These are phyloP conservation scores for Dermolepida albohirtum DNA, from an alignment of 2,888 invertebrate species.

Conservation along the genomic window DNA sequence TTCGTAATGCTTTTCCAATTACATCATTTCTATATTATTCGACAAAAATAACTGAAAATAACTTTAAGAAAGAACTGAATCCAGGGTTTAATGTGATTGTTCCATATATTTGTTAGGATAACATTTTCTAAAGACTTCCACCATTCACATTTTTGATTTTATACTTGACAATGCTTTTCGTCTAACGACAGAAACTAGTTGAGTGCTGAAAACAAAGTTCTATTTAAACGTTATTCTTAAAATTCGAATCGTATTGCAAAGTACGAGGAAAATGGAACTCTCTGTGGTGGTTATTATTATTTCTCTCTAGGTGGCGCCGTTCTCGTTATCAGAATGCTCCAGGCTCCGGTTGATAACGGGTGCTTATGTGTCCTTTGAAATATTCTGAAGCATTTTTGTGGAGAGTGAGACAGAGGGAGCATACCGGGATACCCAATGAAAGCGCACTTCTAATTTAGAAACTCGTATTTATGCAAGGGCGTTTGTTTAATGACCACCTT, in stretches of 20 bases:
- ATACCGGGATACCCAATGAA: constrained; percentile 26
- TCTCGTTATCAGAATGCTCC: constrained; percentile 56
- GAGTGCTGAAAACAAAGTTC: constrained; percentile 15
- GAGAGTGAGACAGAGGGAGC: constrained; percentile 17
- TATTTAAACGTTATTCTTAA: constrained; percentile 17
- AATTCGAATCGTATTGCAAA: constrained; percentile 22
- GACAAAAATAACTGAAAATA: too few relatives aligned
- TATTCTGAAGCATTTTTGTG: constrained; percentile 53
- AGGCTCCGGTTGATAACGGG: constrained; percentile 56
- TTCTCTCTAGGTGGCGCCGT: constrained; percentile 55
- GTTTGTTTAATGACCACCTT: constrained; percentile 41
- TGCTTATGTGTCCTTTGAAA: constrained; percentile 55
- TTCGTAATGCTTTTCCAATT: too few relatives aligned
- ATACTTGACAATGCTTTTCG: too few relatives aligned
- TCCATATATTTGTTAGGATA: too few relatives aligned
- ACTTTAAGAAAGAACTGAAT: too few relatives aligned
- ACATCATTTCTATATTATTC: too few relatives aligned
- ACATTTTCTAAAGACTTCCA: too few relatives aligned
- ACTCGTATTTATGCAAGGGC: constrained; percentile 37
- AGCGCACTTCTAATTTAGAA: constrained; percentile 33
- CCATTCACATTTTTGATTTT: too few relatives aligned
- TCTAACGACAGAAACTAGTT: constrained; percentile 9
- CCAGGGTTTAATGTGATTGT: too few relatives aligned
- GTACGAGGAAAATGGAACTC: not conserved
- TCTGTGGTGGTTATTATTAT: constrained; percentile 50